Evolutionary conservation across 2,113 vertebrate genomes (phyloP), one percentile per base, ranked within the genome.

Genomic region (Lagopus leucura): DNA sequence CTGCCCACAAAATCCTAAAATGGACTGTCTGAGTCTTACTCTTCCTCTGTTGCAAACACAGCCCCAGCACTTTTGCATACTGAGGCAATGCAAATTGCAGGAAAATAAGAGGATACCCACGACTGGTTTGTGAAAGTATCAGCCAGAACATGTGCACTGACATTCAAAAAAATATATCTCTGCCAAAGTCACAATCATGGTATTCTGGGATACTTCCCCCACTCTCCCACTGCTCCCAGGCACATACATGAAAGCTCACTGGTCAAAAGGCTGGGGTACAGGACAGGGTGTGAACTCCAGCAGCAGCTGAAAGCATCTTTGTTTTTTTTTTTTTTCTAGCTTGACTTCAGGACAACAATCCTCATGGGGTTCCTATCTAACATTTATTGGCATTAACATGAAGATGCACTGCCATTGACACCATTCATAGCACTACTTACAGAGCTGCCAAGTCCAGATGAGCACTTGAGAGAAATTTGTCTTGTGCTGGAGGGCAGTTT

Each of bases 351-450:
- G 91, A 93, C 92, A 93, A 72, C 74, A 91, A 32, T 91, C 72
- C 71, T 82, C 16, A 1, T 54, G 64, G 45, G 15, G 3, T 38
- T 91, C 55, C 89, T 76, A 65, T 43, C 90, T 89, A 89, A 55
- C 71, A 12, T 76, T 88, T 88, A 63, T 24, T 94, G 91, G 84
- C 75, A 96, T 63, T 93, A 40, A 12, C 81, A 95, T 72, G 63
- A 96, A 95, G 90, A 90, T 87, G 77, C 92, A 63, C 63, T 91
- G 96, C 91, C 89, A 38, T 82, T 96, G 95, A 93, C 92, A 95
- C 84, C 92, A 95, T 71, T 85, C 77, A 78, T 96, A 95, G 92
- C 87, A 85, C 86, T 96, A 96, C 96, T 96, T 96, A 96, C 95
- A 91, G 86, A 91, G 84, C 67, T 96, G 96, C 94, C 87, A 96